phyloP scores from a whole-genome alignment of 2,113 vertebrate species.

The Myiozetetes cayanensis region DNA sequence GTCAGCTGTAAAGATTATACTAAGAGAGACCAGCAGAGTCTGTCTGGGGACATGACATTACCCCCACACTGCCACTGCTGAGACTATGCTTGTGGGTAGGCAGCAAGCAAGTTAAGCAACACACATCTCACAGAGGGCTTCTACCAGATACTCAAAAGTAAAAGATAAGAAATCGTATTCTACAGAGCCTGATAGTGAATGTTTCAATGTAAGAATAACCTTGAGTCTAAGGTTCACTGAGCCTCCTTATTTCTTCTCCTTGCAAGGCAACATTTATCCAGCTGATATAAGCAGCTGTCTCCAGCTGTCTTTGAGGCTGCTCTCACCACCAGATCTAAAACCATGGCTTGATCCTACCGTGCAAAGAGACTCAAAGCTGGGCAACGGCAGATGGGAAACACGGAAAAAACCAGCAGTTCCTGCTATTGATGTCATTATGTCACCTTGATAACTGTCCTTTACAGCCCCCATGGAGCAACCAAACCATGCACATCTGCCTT shows the following conservation, averaged over 20 bases:
- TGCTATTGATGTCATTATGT: background rate
- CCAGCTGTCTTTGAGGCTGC: background rate
- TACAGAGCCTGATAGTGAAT: background rate
- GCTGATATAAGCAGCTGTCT: background rate
- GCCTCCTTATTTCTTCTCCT: background rate
- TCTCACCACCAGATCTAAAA: background rate
- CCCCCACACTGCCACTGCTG: background rate
- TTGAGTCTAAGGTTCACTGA: background rate
- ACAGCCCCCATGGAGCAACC: background rate
- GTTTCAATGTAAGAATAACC: background rate
- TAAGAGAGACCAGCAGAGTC: background rate
- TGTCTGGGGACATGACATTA: accelerated
- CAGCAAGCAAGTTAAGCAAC: background rate
- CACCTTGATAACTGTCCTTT: background rate
- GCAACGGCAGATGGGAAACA: background rate
- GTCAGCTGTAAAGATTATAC: background rate
- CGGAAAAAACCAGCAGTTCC: background rate
- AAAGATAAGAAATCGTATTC: background rate
- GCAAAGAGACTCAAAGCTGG: background rate
- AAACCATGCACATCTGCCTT: background rate
- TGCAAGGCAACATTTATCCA: background rate
- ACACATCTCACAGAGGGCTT: background rate
- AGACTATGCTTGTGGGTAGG: accelerated
- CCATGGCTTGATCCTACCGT: accelerated
- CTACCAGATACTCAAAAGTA: background rate